Evolutionary conservation across 2,888 invertebrate genomes (phyloP), one percentile per base, ranked within the genome.

Genomic region (Myathropa florea): DNA sequence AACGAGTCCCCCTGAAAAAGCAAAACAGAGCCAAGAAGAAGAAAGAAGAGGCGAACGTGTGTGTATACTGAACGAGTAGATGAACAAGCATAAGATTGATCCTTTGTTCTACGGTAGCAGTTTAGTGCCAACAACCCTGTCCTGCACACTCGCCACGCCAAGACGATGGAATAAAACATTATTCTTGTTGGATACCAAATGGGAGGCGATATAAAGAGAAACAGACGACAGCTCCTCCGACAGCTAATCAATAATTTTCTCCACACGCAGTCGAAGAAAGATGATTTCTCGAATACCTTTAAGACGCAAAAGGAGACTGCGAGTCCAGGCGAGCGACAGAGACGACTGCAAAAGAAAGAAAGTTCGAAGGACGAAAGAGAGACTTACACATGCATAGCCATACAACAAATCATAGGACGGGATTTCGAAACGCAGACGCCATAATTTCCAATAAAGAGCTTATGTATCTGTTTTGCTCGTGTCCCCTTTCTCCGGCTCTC

Each of bases 381-480:
- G n/a, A 55, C 55, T 55, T 10, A 64, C 28, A 59, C 39, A 70
- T 46, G 23, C 60, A 59, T 33, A 28, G 68, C 23, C 61, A 72
- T 65, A 57, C 30, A 65, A 53, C 83, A 78, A 79, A 78, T 86
- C 83, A 83, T 86, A 75, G 86, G 71, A 86, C 78, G 83, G 82
- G 83, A 86, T 86, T 86, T 86, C 75, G 64, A 70, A 86, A 86
- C 86, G 86, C 86, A 86, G 86, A 86, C 86, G 86, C 86, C 86
- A 86, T 86, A 86, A 86, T 86, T 86, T 86, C 86, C 86, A 86
- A 86, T 86, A 83, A 86, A 86, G 86, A 78, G 83, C 86, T 86
- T 86, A 83, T 83, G 75, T 46, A 46, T 46, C 46, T 46, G 46
- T 18, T 18, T 18, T 46, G 18, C 18, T 46, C 18, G 46, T 46